Conservation (phyloP, 2,888 invertebrate species). For the Lypha dubia region DNA sequence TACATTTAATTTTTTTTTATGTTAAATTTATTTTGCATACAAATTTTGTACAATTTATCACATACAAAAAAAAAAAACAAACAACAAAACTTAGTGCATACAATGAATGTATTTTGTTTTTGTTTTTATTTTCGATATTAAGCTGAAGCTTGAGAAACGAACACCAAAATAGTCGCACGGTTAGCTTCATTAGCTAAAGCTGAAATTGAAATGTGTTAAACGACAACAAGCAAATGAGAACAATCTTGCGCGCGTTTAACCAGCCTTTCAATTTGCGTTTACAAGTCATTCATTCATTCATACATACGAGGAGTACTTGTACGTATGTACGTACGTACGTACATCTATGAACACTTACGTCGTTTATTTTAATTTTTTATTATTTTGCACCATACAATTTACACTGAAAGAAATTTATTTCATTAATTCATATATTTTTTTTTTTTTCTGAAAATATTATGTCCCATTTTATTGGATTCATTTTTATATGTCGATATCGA, state of each 20-base stretch:
- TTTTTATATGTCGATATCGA: too few relatives aligned
- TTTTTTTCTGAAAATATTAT: too few relatives aligned
- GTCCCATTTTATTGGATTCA: too few relatives aligned
- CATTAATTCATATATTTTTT: not conserved
- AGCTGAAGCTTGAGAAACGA: slow-evolving; percentile 45
- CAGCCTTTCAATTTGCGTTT: slow-evolving; percentile 49
- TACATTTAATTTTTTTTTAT: slow-evolving; percentile 25
- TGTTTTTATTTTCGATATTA: slow-evolving; percentile 13
- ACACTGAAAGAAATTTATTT: slow-evolving; percentile 8
- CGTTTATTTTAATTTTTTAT: slow-evolving; percentile 8
- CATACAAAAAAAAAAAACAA: slow-evolving; percentile 14
- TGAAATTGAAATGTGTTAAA: slow-evolving; percentile 49
- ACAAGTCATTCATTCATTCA: slow-evolving; percentile 17
- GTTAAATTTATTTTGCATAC: slow-evolving; percentile 22
- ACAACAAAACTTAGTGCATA: slow-evolving; percentile 11
- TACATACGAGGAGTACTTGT: not conserved
- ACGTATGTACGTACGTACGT: not conserved
- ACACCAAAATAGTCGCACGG: slow-evolving; percentile 55
- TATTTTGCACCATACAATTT: slow-evolving; percentile 14
- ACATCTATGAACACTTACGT: not conserved
- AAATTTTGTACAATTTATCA: slow-evolving; percentile 25
- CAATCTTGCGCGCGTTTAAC: slow-evolving; percentile 53
- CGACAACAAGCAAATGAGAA: slow-evolving; percentile 57
- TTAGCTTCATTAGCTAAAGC: slow-evolving; percentile 54
- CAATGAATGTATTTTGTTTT: not conserved